phyloP scores from a whole-genome alignment of 2,888 invertebrate species.

The Brachyptera risi region DNA sequence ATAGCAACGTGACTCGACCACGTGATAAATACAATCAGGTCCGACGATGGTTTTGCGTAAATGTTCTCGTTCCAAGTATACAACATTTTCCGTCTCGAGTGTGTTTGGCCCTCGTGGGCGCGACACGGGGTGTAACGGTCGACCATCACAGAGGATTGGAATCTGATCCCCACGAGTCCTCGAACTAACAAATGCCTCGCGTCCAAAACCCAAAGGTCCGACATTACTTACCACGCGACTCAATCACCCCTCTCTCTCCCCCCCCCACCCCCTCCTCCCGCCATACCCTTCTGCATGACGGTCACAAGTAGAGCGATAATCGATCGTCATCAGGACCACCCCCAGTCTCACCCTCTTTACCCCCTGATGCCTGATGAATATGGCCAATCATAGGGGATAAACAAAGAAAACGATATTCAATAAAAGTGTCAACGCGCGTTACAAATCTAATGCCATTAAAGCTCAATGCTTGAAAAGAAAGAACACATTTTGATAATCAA shows the following conservation, averaged over 20 bases:
- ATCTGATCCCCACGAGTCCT: conserved; percentile 11
- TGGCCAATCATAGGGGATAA: background rate
- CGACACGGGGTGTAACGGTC: too few species aligned
- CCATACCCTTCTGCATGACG: conserved; percentile 6
- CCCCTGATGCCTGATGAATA: conserved; percentile 3
- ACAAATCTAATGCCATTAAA: conserved; percentile 5
- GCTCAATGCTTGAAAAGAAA: conserved; percentile 1
- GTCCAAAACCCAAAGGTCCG: conserved; percentile 4
- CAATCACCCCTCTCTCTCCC: conserved; percentile 2
- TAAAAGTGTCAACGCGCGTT: conserved; percentile 11
- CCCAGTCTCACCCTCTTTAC: background rate
- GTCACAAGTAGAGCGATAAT: conserved; percentile 12
- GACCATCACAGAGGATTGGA: background rate
- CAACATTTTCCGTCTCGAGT: too few species aligned
- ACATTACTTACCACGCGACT: conserved; percentile 12
- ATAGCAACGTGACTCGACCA: too few species aligned
- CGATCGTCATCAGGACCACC: conserved; percentile 1
- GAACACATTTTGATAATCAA: background rate
- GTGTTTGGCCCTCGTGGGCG: too few species aligned
- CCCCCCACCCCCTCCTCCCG: too few species aligned
- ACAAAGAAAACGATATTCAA: conserved; percentile 9
- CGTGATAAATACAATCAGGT: too few species aligned
- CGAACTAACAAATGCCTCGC: conserved; percentile 12
- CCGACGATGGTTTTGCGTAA: too few species aligned
- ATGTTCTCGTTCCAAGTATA: too few species aligned